Evolutionary conservation across 2,113 vertebrate genomes (phyloP).

Genomic region (Ascaphus truei): DNA sequence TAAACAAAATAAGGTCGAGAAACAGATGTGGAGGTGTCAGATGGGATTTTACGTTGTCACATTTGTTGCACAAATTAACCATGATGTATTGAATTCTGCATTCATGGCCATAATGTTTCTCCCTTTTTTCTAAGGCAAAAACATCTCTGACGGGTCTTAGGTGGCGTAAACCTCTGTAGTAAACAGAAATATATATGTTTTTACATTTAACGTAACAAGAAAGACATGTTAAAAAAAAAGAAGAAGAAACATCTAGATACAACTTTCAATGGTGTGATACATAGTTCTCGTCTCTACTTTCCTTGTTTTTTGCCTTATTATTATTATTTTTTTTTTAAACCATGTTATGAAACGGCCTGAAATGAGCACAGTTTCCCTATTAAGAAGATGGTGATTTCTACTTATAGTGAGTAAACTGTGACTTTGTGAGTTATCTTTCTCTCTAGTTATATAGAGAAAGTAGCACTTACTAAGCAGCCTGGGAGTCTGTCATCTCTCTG

Average conservation of each 20-base stretch:
- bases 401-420: neutral
- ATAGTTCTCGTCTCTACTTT: too few species aligned
- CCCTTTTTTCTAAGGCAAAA: neutral
- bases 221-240: neutral
- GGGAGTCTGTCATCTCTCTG: neutral
- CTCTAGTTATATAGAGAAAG: neutral
- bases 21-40: constrained; percentile 28
- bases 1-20: constrained; percentile 16
- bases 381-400: neutral
- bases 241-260: too few species aligned
- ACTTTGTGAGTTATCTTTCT: neutral
- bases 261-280: too few species aligned
- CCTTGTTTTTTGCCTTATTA: too few species aligned
- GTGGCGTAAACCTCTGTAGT: neutral
- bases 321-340: neutral
- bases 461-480: neutral
- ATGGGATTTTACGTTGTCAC: constrained; percentile 29
- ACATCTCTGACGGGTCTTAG: neutral
- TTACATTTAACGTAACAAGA: neutral
- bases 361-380: too few species aligned
- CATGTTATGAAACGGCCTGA: too few species aligned
- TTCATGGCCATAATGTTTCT: neutral
- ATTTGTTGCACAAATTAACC: constrained; percentile 23
- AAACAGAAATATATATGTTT: neutral
- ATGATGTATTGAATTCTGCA: constrained; percentile 22